Evolutionary conservation across 2,113 vertebrate genomes (phyloP).

Genomic region (Sclerurus mexicanus): DNA sequence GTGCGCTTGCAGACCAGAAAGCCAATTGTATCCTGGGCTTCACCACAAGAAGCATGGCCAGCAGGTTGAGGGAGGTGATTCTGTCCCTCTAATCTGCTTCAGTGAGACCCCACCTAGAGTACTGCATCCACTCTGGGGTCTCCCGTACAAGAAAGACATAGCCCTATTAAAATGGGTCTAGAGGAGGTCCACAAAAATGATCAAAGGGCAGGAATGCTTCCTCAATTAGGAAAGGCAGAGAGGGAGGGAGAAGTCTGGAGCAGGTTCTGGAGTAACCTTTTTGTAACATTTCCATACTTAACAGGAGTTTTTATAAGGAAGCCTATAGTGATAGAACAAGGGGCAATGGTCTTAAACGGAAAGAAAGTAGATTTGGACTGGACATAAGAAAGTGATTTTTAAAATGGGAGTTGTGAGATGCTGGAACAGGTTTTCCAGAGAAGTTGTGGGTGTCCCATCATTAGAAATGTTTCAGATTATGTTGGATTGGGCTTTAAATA

Average conservation of each 20-base stretch:
- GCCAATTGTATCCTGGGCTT: accelerated
- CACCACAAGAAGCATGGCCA: neutral
- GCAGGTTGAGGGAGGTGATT: neutral
- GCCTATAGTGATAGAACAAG: neutral
- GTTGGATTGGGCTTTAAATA: neutral
- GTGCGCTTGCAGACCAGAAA: neutral
- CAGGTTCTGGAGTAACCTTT: neutral
- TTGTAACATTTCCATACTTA: neutral
- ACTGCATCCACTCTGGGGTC: neutral
- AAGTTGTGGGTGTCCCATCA: too few species aligned
- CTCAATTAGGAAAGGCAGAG: neutral
- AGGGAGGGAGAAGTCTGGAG: neutral
- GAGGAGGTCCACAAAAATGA: neutral
- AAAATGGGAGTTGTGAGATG: neutral
- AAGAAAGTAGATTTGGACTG: neutral
- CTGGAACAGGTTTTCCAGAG: neutral
- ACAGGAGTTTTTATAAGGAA: neutral
- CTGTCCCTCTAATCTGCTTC: neutral
- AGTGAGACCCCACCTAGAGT: neutral
- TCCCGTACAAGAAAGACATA: neutral
- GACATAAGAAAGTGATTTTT: neutral
- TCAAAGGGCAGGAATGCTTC: neutral
- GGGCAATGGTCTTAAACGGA: neutral
- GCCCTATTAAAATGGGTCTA: neutral
- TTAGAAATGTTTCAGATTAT: neutral